Base-by-base conservation (phyloP, 2,797 vertebrate genomes). In the Sebastes oblongus region DNA sequence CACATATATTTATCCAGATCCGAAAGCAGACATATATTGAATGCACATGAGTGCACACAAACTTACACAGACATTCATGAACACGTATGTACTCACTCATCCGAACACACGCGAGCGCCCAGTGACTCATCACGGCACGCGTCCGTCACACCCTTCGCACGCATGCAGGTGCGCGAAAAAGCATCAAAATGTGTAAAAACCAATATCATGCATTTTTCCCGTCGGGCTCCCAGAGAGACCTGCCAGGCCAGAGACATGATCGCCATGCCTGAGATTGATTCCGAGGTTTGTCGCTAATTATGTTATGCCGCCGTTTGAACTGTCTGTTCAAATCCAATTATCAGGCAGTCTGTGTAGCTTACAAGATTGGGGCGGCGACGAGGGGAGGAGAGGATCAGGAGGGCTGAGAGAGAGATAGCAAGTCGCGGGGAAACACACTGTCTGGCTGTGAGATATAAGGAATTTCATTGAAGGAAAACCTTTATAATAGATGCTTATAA, bases 261-360 rank as follows among this genome's bases (percentile, higher is more conserved):
- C 75, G 68, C 81, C 52, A 20, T 72, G 78, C 75, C 65, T 59
- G 66, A 88, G 92, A 92, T 91, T 89, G 90, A 88, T 91, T 92
- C 86, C 8, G 71, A 78, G 77, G 89, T 93, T 90, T 85, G 87
- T 87, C 75, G 72, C 88, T 94, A 95, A 95, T 96, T 94, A 94
- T 93, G 92, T 94, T 83, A 89, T 81, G 84, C 82, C 52, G 60
- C 75, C 61, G 80, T 95, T 93, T 93, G 89, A 95, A 92, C 93
- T 90, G 92, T 90, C 90, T 92, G 88, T 93, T 93, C 89, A 94
- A 95, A 94, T 95, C 92, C 92, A 95, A 93, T 96, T 94, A 90
- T 88, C 90, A 85, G 86, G 87, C 74, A 72, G 89, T 87, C 83
- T 90, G 88, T 90, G 89, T 91, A 91, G 90, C 81, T 94, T 93